Evolutionary conservation across 2,888 invertebrate species (phyloP).

Genomic region (Hydroisotoma schaefferi): DNA sequence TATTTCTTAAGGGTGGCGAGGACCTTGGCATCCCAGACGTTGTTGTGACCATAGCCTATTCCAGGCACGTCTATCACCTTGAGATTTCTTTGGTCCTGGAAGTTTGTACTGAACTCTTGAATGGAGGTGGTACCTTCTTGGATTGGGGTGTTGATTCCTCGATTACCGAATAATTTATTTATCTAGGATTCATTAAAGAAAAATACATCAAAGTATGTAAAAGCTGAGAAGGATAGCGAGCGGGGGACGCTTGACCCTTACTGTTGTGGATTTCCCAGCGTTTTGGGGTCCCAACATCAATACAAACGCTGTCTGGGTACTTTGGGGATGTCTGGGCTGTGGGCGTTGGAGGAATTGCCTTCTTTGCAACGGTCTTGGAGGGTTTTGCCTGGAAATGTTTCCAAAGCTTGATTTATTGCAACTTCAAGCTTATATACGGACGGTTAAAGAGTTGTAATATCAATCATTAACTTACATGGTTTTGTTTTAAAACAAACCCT

Average conservation of each 20-base stretch:
- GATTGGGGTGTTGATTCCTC: slow-evolving; percentile 14
- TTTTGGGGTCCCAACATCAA: slow-evolving; percentile 25
- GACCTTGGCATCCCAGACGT: slow-evolving; percentile 29
- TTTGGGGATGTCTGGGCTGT: slow-evolving; percentile 31
- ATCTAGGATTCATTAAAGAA: slow-evolving; percentile 21
- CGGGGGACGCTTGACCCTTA: slow-evolving; percentile 3
- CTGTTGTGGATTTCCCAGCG: slow-evolving; percentile 33
- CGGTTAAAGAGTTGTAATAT: too few species aligned
- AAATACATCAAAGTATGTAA: too few species aligned
- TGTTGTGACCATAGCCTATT: slow-evolving; percentile 17
- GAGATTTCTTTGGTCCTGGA: slow-evolving; percentile 18
- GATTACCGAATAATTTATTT: slow-evolving; percentile 25
- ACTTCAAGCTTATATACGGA: too few species aligned
- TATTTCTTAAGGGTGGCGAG: slow-evolving; percentile 35
- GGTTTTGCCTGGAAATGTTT: not conserved
- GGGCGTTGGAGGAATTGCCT: slow-evolving; percentile 4
- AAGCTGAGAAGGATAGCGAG: too few species aligned
- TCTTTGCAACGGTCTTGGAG: slow-evolving; percentile 5
- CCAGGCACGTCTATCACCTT: slow-evolving; percentile 39
- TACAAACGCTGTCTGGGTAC: slow-evolving; percentile 23
- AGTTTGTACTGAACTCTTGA: slow-evolving; percentile 22
- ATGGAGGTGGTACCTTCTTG: slow-evolving; percentile 23
- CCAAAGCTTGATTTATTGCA: not conserved
- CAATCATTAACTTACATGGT: too few species aligned
- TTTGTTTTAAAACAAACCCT: too few species aligned